Conservation (phyloP, 2,113 vertebrate species). For the Eptesicus fuscus region DNA sequence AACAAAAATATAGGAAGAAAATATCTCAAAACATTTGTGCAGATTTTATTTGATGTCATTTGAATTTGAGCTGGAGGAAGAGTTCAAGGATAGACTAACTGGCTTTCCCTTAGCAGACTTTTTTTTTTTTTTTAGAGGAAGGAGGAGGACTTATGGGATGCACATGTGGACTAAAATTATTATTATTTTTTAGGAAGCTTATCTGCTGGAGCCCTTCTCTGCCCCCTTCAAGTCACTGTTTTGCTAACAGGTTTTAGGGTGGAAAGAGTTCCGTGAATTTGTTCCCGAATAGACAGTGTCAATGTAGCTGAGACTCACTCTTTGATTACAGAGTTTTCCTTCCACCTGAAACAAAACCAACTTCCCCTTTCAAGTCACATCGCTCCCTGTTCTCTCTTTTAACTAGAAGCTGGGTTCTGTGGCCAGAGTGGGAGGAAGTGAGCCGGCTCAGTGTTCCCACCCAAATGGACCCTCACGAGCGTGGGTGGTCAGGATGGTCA, state of each 20-base stretch:
- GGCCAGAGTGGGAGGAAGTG: neutral
- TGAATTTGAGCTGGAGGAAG: neutral
- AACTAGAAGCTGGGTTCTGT: neutral
- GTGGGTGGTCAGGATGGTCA: neutral
- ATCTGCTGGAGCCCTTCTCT: neutral
- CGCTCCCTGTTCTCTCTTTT: neutral
- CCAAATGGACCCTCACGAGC: neutral
- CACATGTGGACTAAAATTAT: neutral
- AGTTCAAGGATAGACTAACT: neutral
- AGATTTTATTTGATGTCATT: neutral
- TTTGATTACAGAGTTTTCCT: neutral
- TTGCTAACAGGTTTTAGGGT: constrained; percentile 38
- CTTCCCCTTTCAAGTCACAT: neutral
- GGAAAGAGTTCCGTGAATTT: neutral
- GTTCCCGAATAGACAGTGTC: constrained; percentile 1
- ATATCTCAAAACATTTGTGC: neutral
- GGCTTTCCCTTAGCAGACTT: neutral
- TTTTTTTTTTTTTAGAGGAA: neutral
- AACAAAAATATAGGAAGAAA: neutral
- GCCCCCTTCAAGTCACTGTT: constrained; percentile 43
- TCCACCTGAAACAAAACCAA: neutral
- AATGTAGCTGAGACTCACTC: neutral
- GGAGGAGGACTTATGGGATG: neutral
- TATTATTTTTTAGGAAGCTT: constrained; percentile 46
- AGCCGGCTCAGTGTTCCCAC: neutral